Base-by-base conservation (phyloP, 2,888 invertebrate genomes). In the Hypercompe scribonia region DNA sequence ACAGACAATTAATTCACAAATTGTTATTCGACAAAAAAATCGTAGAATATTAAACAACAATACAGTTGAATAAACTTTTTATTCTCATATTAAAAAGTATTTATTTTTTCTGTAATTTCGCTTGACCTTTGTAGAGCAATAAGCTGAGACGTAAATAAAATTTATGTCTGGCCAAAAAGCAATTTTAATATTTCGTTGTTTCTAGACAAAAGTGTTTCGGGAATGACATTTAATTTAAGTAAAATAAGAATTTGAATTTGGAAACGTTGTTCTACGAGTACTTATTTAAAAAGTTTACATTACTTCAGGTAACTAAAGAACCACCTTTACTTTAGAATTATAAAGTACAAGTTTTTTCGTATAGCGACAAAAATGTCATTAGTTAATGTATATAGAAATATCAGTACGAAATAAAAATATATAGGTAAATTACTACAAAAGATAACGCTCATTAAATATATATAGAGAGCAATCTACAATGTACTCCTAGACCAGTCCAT, bases 101-200 rank as follows among this genome's bases (percentile, higher is more conserved):
- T 65, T 24, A 21, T 33, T 50, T 46, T 67, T 34, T 68, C 15
- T 34, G n/a, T 15, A 11, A 5, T n/a, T 18, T 42, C 31, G 8
- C 33, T 74, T 81, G 77, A 83, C 81, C 84, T 81, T 71, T 34
- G 46, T 39, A 76, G 31, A 42, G 76, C 74, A 81, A 75, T 81
- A 81, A 75, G 74, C 74, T 65, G 68, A 70, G 79, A 18, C 58
- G 63, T 73, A 73, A 72, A 64, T 66, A 78, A 71, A 65, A 75
- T 70, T 71, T 74, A 71, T 64, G 72, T 66, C 36, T 28, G 61
- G 58, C 34, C 10, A 58, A 46, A n/a, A 63, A n/a, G 34, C 33
- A 64, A 64, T 70, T 65, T 50, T 70, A 70, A 64, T 50, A 50
- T n/a, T 36, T 64, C n/a, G 3, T 64, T 64, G 46, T 50, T 70